A percentile compares a stretch with the other conserved stretches of the same genome.
phyloP scores from a whole-genome alignment of 1,140 invertebrate species.

The Plodia interpunctella region DNA sequence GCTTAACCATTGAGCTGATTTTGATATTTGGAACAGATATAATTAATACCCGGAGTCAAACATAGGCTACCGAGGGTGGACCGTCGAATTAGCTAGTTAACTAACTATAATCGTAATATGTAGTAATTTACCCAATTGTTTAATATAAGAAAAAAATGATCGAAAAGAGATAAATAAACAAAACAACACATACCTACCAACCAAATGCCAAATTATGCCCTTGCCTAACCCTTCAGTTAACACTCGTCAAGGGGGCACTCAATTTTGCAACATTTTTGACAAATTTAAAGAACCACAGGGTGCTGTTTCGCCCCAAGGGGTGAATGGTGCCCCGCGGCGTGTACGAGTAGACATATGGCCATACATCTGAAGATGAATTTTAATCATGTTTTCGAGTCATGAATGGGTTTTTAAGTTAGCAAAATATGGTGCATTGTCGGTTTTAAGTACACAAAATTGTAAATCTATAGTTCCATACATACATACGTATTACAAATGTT shows the following conservation, averaged over 20 bases:
- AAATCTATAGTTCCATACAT: too few relatives aligned
- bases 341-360: constrained; percentile 42
- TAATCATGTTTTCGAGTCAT: constrained; percentile 8
- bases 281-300: constrained; percentile 45
- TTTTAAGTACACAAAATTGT: too few relatives aligned
- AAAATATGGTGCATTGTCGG: neutral
- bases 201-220: neutral
- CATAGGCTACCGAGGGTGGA: too few relatives aligned
- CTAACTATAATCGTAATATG: too few relatives aligned
- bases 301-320: constrained; percentile 32
- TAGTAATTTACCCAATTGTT: too few relatives aligned
- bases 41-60: too few relatives aligned
- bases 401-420: neutral
- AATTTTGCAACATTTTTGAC: constrained; percentile 44
- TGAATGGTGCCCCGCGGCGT: constrained; percentile 26
- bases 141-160: too few relatives aligned
- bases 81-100: too few relatives aligned
- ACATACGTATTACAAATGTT: too few relatives aligned
- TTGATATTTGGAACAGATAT: too few relatives aligned
- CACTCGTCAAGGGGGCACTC: constrained; percentile 11
- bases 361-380: constrained; percentile 17
- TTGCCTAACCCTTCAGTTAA: neutral
- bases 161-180: neutral
- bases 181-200: neutral
- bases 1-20: too few relatives aligned